These are phyloP conservation scores for Syngnathoides biaculeatus DNA, from an alignment of 2,113 vertebrate genomes.

Conservation along the genomic window DNA sequence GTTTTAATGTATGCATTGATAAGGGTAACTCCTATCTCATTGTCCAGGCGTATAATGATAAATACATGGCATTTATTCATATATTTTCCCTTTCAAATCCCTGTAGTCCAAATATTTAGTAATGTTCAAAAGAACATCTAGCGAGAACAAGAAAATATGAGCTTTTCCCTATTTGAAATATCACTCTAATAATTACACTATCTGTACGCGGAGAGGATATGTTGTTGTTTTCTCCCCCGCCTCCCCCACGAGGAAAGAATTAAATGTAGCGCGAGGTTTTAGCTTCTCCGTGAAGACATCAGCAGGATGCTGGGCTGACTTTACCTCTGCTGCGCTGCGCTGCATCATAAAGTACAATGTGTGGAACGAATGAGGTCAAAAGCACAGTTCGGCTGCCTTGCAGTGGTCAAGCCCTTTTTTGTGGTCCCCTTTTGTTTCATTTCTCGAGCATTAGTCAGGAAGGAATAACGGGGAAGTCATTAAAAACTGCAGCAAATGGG, in stretches of 20 bases:
- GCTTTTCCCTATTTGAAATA: constrained; percentile 39
- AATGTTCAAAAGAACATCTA: constrained; percentile 22
- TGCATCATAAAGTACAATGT: constrained; percentile 12
- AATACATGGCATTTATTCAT: too few species aligned
- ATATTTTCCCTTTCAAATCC: constrained; percentile 4
- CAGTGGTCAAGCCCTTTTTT: constrained; percentile 12
- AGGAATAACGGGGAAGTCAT: neutral
- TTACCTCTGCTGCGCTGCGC: constrained; percentile 8
- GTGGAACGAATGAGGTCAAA: constrained; percentile 25
- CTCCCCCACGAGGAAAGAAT: constrained; percentile 21
- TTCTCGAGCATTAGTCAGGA: neutral
- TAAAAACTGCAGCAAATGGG: neutral
- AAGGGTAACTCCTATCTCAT: too few species aligned
- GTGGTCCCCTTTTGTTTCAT: constrained; percentile 4
- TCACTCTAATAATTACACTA: constrained; percentile 45
- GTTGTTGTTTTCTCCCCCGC: constrained; percentile 16
- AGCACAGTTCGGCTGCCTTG: neutral
- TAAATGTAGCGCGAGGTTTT: constrained; percentile 15
- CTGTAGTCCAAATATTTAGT: constrained; percentile 35
- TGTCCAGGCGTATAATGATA: too few species aligned
- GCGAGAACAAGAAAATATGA: constrained; percentile 24
- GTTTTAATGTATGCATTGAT: too few species aligned
- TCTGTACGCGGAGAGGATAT: constrained; percentile 11
- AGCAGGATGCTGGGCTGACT: neutral
- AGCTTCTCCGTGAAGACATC: constrained; percentile 14